phyloP scores from a whole-genome alignment of 2,888 invertebrate genomes.

The Cephus sareptanus region DNA sequence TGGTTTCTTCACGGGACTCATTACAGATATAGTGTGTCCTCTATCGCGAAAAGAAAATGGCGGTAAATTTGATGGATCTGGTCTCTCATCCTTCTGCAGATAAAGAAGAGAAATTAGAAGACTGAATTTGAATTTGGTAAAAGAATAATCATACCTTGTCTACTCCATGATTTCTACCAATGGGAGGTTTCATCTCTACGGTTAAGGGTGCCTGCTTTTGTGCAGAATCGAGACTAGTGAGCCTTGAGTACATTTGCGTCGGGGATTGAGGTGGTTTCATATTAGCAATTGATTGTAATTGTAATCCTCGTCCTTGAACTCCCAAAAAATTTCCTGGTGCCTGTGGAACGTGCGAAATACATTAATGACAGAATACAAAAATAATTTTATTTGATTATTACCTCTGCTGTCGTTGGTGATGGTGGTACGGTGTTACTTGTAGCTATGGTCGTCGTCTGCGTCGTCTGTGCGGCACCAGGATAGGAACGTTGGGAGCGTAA shows the following conservation, averaged over 20 bases:
- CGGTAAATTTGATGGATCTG: conserved; percentile 62
- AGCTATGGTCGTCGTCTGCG: conserved; percentile 55
- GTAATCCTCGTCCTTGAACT: conserved; percentile 47
- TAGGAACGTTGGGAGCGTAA: conserved; percentile 67
- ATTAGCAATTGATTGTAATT: conserved; percentile 49
- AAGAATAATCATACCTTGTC: conserved; percentile 48
- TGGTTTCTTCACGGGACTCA: conserved; percentile 76
- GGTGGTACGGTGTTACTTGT: conserved; percentile 66
- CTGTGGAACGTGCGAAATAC: conserved; percentile 28
- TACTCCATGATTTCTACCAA: conserved; percentile 52
- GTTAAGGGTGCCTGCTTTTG: conserved; percentile 48
- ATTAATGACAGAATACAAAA: neutral
- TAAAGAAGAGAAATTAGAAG: conserved; percentile 17
- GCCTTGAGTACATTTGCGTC: conserved; percentile 71
- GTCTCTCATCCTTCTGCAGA: conserved; percentile 57
- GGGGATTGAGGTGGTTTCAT: conserved; percentile 75
- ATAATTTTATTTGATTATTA: conserved; percentile 11
- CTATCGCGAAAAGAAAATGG: conserved; percentile 69
- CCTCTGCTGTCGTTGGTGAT: conserved; percentile 65
- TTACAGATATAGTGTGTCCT: conserved; percentile 89
- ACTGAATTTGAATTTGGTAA: neutral
- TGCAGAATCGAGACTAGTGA: conserved; percentile 60
- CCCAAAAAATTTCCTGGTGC: conserved; percentile 51
- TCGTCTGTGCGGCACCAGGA: conserved; percentile 65
- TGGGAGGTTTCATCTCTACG: conserved; percentile 59